phyloP scores from a whole-genome alignment of 2,888 invertebrate species.

The Cryptocheilus praepositus region DNA sequence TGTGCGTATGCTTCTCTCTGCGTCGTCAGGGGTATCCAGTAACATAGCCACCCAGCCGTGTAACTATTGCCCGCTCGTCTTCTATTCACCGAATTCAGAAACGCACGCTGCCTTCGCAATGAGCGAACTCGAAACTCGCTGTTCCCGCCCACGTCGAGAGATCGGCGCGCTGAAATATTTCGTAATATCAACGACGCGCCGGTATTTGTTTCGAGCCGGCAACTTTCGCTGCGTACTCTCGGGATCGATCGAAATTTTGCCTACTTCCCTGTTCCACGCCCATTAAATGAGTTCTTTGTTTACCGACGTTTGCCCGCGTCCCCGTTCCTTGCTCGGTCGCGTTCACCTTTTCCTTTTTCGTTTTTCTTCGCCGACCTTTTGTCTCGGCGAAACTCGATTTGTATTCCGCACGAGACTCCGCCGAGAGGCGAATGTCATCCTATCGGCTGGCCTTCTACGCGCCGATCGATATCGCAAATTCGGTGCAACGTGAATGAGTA shows the following conservation, averaged over 20 bases:
- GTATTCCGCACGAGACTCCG: too few species aligned
- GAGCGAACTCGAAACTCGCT: slow-evolving; percentile 15
- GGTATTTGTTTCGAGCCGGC: too few species aligned
- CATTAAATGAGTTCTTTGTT: too few species aligned
- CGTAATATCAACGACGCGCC: slow-evolving; percentile 8
- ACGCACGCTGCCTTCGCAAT: slow-evolving; percentile 25
- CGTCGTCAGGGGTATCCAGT: slow-evolving; percentile 26
- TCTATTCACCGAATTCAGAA: slow-evolving; percentile 29
- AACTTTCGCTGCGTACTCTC: too few species aligned
- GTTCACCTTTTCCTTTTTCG: too few species aligned
- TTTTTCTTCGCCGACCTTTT: too few species aligned
- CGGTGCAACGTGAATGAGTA: neutral
- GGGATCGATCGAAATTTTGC: neutral
- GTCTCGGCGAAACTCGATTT: too few species aligned
- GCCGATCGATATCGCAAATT: slow-evolving; percentile 1
- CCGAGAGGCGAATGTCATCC: too few species aligned
- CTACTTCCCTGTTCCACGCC: too few species aligned
- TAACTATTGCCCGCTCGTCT: slow-evolving; percentile 23
- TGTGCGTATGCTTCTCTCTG: slow-evolving; percentile 35
- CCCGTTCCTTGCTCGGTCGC: too few species aligned
- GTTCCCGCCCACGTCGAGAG: slow-evolving; percentile 31
- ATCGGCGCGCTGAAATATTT: slow-evolving; percentile 26
- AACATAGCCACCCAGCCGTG: slow-evolving; percentile 29
- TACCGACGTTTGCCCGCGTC: too few species aligned
- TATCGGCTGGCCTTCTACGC: too few species aligned